phyloP scores from a whole-genome alignment of 2,113 vertebrate species.

The Actenoides lindsayi region DNA sequence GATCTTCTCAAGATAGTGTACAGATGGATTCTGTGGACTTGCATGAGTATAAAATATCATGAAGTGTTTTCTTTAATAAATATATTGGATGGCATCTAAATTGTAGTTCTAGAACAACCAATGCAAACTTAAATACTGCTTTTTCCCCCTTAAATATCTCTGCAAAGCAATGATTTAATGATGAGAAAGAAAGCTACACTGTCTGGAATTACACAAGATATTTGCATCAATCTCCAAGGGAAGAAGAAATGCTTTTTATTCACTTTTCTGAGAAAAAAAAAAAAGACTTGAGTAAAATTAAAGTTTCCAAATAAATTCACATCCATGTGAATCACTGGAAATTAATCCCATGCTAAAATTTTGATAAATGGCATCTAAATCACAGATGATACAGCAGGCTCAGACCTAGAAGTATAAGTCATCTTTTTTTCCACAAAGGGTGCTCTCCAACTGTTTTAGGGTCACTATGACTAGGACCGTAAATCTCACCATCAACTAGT shows the following conservation, averaged over 20 bases:
- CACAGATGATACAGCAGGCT: not conserved
- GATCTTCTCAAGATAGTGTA: not conserved
- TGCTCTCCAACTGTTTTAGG: not conserved
- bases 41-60: not conserved
- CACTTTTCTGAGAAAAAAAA: not conserved
- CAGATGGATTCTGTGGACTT: not conserved
- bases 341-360: not conserved
- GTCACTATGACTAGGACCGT: not conserved
- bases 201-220: not conserved
- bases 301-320: not conserved
- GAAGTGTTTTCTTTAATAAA: not conserved
- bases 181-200: not conserved
- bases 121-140: not conserved
- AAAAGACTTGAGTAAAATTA: not conserved
- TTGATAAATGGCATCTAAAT: not conserved
- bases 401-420: not conserved
- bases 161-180: not conserved
- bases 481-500: not conserved
- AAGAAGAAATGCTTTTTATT: not conserved
- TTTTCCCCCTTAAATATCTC: not conserved
- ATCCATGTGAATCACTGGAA: not conserved
- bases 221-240: not conserved
- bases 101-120: not conserved
- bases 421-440: not conserved
- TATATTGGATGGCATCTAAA: not conserved